Base-by-base conservation (phyloP, 2,888 invertebrate species). In the Allacma fusca region DNA sequence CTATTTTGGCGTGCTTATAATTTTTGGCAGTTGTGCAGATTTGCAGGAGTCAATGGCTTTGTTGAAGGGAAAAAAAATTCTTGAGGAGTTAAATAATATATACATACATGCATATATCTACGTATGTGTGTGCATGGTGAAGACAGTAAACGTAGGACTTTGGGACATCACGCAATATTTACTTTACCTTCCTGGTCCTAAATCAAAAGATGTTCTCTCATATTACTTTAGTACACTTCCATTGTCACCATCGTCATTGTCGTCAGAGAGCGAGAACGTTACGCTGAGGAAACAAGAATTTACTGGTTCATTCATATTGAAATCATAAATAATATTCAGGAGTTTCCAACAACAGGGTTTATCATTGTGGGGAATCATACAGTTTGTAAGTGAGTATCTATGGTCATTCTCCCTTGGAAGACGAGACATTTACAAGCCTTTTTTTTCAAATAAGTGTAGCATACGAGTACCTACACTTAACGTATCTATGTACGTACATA, bases 291-390 rank as follows among this genome's bases (percentile, higher is more conserved):
- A 50, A n/a, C 19, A 50, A 50, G 50, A 50, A 50, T 50, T 50
- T 50, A 50, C 50, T 50, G 50, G 50, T 50, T 50, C 50, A 50
- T 50, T 50, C 50, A 50, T 50, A 50, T 50, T 50, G 50, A 50
- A 50, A 50, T 50, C 50, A 50, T 50, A 50, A 50, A 50, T 50
- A 50, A 50, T 50, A 50, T 50, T 50, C 50, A 50, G n/a, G 50
- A 50, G 50, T 50, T 13, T 50, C 1, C 19, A 50, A 50, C 50
- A 50, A 9, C 50, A 50, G 50, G 50, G 5, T 50, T 50, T 50
- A 50, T 50, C 50, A 50, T 50, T 50, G 50, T 50, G 50, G 50
- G 50, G 9, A 50, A 50, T 50, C 50, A 50, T 50, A n/a, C 9
- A 13, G 50, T 50, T 50, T 50, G 5, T 34, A 50, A 50, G 9